Base-by-base conservation (phyloP, 2,797 vertebrate species). In the Rousettus madagascariensis region DNA sequence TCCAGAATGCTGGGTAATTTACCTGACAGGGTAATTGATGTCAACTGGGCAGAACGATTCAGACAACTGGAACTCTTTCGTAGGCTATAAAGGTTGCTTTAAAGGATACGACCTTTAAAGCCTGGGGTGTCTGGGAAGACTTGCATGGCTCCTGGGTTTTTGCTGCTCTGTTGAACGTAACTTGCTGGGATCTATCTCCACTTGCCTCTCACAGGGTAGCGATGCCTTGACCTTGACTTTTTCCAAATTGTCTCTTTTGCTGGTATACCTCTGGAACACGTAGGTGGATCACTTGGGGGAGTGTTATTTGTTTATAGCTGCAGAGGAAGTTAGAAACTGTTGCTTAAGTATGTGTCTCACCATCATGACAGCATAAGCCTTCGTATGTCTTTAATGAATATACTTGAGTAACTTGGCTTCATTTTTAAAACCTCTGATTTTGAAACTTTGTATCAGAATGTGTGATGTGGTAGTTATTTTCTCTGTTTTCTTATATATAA, bases 1-100 rank as follows among this genome's bases (percentile, higher is more conserved):
- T 92, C 30, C 24, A 86, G 51, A 94, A 79, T 95, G 13, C 83
- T 91, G n/a, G n/a, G 38, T 69, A 41, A 69, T 91, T 77, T 92
- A 72, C 80, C 12, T 85, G 20, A 59, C 16, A 85, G 12, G 30
- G 9, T 86, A 53, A 53, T 75, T 95, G 49, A 72, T 66, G 74
- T 30, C 55, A 49, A 6, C 57, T 80, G 80, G 36, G 53, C 69
- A 74, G 30, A 90, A 75, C 46, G 53, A 63, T 69, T 79, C 22
- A 86, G 91, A 74, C 92, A 92, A 33, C 36, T 38, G 78, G 36
- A 83, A 85, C 74, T 53, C 79, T 75, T 88, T 30, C 53, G 38
- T 55, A 68, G 57, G 86, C 65, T 65, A 24, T 53, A 68, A 66
- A 72, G 9, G 8, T 84, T 77, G 38, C 53, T 91, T 83, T 6